Evolutionary conservation across 2,113 vertebrate species (phyloP).

Genomic region (Regulus satrapa): DNA sequence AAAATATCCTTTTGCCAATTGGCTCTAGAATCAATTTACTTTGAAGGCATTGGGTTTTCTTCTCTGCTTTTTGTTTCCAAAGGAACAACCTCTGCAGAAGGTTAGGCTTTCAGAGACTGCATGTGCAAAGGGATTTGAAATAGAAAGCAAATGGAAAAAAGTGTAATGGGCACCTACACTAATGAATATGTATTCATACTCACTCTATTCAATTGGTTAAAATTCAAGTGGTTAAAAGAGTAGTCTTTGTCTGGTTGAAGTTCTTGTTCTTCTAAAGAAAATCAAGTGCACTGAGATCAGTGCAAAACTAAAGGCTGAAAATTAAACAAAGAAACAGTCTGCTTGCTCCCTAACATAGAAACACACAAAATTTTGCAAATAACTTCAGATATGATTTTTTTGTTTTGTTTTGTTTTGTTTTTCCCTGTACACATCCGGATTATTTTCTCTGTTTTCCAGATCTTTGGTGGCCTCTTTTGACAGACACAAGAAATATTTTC

Average conservation of each 20-base stretch:
- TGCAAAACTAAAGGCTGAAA: not conserved
- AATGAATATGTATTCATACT: not conserved
- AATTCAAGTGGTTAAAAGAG: not conserved
- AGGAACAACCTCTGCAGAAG: not conserved
- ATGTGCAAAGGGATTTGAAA: not conserved
- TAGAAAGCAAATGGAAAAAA: not conserved
- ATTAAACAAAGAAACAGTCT: not conserved
- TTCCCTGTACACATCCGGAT: not conserved
- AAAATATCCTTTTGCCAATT: not conserved
- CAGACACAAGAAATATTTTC: not conserved
- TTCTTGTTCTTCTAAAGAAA: not conserved
- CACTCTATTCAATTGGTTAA: too few species aligned
- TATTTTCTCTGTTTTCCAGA: not conserved
- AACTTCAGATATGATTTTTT: not conserved
- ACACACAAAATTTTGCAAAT: not conserved
- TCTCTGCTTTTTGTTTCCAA: not conserved
- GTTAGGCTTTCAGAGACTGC: not conserved
- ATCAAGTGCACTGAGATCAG: not conserved
- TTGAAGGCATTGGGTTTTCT: not conserved
- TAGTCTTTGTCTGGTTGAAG: not conserved
- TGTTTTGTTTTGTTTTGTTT: too few species aligned
- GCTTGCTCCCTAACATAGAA: not conserved
- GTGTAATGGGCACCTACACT: fast-evolving
- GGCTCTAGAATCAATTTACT: not conserved
- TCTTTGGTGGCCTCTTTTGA: not conserved